Conservation (phyloP, 2,113 vertebrate genomes). For the Corythornis madagascariensis region DNA sequence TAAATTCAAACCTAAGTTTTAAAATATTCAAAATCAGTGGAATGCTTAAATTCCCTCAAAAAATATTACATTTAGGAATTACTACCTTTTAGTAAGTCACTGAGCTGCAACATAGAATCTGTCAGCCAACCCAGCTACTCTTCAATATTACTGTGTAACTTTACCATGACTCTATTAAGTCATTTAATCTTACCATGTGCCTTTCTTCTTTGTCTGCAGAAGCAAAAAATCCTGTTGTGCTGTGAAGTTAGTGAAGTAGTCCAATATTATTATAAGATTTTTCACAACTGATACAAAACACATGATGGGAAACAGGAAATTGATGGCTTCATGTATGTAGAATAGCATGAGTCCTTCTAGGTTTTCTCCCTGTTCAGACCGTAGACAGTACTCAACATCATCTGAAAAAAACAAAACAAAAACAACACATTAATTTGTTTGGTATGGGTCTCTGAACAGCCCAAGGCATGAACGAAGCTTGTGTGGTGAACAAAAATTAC, state of each 20-base stretch:
- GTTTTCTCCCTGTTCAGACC: background rate
- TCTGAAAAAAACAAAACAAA: background rate
- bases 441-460: background rate
- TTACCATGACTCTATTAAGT: fast-evolving
- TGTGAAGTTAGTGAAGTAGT: background rate
- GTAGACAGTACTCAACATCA: background rate
- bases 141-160: background rate
- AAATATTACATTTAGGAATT: background rate
- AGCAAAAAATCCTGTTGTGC: background rate
- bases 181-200: background rate
- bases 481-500: background rate
- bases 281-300: background rate
- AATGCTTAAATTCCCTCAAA: background rate
- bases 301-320: background rate
- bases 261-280: background rate
- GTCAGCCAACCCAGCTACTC: background rate
- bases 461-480: background rate
- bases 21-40: background rate
- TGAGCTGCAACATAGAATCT: background rate
- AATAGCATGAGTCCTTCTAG: background rate
- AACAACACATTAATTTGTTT: background rate
- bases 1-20: background rate
- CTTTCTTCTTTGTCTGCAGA: background rate
- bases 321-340: background rate
- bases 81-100: background rate